Evolutionary conservation across 2,113 vertebrate species (phyloP), one percentile per base, ranked within the genome.

Genomic region (Nibea albiflora): DNA sequence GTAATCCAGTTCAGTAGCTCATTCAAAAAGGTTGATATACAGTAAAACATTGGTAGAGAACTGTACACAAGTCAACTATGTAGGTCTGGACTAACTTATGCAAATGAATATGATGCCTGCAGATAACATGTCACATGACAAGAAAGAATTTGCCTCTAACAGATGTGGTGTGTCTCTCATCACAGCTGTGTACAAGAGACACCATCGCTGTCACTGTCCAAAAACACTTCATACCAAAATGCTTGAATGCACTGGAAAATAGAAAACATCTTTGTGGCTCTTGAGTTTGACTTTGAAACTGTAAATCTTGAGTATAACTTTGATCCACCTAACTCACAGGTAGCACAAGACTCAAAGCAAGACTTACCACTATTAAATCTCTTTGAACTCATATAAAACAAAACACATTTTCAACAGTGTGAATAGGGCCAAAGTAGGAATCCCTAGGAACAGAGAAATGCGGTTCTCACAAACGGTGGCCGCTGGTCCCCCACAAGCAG

Each of bases 401-500:
- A 72, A 83, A 78, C 61, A 72, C 66, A 81, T 73, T 81, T 88
- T 76, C 54, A 80, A 28, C n/a, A 52, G 73, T 73, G 79, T 85
- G 76, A 89, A 84, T 28, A 79, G 52, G 28, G 10, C 47, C 62
- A 76, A 57, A 63, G 70, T 70, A 82, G 60, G 62, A 84, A 78
- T 82, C 47, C 31, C 35, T 64, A 66, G 19, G 49, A 89, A 86
- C 66, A 73, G 58, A 83, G 42, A 85, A 85, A 78, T 72, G 78
- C 20, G 22, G 76, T 81, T 86, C 84, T 82, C 85, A 79, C 84
- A 88, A 88, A 90, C 86, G 31, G 87, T 89, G 85, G 88, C 90
- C 84, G 47, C 73, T 72, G 72, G 78, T 89, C 86, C 86, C 87
- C 89, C 86, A 87, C 87, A 88, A 89, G 88, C 88, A 87, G 86